phyloP scores from a whole-genome alignment of 2,797 vertebrate genomes.

The Oreortyx pictus region DNA sequence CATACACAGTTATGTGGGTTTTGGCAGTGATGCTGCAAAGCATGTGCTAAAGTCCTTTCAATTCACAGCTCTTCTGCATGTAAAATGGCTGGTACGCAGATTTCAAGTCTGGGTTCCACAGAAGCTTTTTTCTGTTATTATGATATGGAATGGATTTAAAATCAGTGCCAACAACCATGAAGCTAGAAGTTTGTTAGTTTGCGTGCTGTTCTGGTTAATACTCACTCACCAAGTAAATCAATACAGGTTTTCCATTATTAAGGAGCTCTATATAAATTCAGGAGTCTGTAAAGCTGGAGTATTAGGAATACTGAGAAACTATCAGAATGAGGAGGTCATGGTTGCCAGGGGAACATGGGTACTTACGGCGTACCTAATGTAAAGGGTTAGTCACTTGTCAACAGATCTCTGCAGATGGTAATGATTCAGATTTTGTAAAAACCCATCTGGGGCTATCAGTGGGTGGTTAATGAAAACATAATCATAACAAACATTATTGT shows the following conservation, averaged over 20 bases:
- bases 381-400: background rate
- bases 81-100: background rate
- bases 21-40: background rate
- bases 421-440: constrained; percentile 25
- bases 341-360: background rate
- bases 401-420: background rate
- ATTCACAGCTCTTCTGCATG: background rate
- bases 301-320: background rate
- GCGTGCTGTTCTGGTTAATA: background rate
- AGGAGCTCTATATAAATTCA: background rate
- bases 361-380: background rate
- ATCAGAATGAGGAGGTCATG: background rate
- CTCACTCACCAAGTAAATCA: background rate
- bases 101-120: background rate
- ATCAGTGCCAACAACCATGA: background rate
- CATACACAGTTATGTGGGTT: background rate
- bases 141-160: background rate
- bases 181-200: background rate
- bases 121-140: background rate
- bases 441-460: constrained; percentile 25
- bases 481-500: constrained; percentile 46
- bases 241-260: background rate
- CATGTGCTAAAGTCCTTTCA: background rate
- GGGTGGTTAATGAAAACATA: constrained; percentile 46
- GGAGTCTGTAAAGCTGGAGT: background rate